Conservation (phyloP, 1,140 invertebrate species). For the Ganaspis sp. region DNA sequence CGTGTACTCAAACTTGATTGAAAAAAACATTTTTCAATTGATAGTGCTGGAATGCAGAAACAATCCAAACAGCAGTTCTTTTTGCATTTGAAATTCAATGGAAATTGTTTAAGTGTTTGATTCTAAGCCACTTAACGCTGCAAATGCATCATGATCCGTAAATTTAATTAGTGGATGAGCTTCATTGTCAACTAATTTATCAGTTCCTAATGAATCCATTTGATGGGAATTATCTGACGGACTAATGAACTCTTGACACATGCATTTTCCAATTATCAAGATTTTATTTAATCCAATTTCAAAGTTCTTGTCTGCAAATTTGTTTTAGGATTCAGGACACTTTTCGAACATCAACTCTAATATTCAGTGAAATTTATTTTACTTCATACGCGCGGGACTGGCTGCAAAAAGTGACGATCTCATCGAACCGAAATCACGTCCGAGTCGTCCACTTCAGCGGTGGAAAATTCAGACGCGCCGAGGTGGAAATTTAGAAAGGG, state of each 20-base stretch:
- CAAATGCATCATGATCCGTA: not conserved
- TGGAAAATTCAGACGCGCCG: constrained; percentile 47
- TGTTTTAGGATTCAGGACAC: not conserved
- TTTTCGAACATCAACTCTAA: not conserved
- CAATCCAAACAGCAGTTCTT: no score
- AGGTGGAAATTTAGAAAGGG: constrained; percentile 45
- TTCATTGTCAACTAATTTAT: not conserved
- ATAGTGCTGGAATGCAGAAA: no score
- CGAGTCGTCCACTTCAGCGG: constrained; percentile 5
- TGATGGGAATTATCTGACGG: no score
- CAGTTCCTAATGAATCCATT: not conserved
- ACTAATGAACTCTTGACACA: not conserved
- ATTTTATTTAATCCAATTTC: not conserved
- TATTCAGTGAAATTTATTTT: not conserved
- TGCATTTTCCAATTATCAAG: not conserved
- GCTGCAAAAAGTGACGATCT: constrained; percentile 6
- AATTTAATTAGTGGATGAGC: not conserved
- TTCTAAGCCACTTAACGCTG: not conserved
- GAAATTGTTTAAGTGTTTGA: not conserved
- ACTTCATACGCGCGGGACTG: not conserved
- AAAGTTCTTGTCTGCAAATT: not conserved
- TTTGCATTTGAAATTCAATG: no score
- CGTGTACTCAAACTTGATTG: no score
- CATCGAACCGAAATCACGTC: constrained; percentile 6
- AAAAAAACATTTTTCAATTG: no score